A percentile compares a stretch with the other conserved stretches of the same genome.
These are phyloP conservation scores for Limnephilus lunatus DNA, from an alignment of 2,888 invertebrate genomes.

Conservation along the genomic window DNA sequence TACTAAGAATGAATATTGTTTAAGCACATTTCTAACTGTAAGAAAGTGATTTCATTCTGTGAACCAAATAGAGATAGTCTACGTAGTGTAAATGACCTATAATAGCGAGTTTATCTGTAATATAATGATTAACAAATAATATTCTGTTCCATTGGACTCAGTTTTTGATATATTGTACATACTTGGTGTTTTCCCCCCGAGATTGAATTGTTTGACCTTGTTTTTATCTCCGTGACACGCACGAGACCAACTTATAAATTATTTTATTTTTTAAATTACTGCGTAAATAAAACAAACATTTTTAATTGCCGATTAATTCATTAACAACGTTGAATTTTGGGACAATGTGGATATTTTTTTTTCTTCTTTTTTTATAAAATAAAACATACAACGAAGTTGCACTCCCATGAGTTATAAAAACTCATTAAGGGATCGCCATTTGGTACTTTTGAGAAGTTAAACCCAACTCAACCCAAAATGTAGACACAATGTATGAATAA, in stretches of 20 bases:
- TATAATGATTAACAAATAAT: slow-evolving; percentile 23
- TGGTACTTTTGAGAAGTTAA: too few relatives aligned
- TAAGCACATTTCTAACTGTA: too few relatives aligned
- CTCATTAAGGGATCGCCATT: too few relatives aligned
- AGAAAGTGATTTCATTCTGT: background rate
- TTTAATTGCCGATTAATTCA: background rate
- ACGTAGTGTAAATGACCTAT: slow-evolving; percentile 23
- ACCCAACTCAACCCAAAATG: too few relatives aligned
- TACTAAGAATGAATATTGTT: background rate
- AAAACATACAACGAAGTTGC: too few relatives aligned
- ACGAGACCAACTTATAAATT: background rate
- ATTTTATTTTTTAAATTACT: background rate
- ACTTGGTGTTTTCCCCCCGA: background rate
- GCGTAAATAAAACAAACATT: background rate
- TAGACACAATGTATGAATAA: too few relatives aligned
- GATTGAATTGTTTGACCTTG: slow-evolving; percentile 10
- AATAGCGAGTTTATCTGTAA: background rate
- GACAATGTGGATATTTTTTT: too few relatives aligned
- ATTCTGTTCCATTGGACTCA: background rate
- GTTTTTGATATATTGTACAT: background rate
- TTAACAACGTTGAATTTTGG: background rate
- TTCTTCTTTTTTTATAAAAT: too few relatives aligned
- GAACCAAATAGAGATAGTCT: background rate
- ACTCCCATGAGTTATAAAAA: too few relatives aligned
- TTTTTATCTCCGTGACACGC: background rate